Evolutionary conservation across 2,113 vertebrate genomes (phyloP).

Genomic region (Ctenomys sociabilis): DNA sequence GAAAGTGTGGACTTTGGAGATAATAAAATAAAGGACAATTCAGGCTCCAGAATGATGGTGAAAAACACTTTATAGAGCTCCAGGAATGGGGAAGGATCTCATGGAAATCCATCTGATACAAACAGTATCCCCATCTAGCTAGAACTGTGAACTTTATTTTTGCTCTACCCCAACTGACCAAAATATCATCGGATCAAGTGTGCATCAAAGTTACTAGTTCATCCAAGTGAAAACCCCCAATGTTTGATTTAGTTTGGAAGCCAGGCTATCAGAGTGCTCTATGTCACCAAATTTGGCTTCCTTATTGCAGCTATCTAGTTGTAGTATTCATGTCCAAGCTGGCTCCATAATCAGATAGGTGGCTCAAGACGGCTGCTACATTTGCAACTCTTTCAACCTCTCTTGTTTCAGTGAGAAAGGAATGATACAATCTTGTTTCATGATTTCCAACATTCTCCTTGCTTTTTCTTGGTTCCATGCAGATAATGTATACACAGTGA

Average conservation of each 20-base stretch:
- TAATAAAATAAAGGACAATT: background rate
- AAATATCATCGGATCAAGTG: background rate
- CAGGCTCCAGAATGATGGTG: background rate
- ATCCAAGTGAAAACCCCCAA: background rate
- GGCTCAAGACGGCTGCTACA: background rate
- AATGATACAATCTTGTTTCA: background rate
- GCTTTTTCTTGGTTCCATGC: background rate
- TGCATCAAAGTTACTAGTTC: background rate
- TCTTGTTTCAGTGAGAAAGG: background rate
- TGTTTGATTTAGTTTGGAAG: slow-evolving; percentile 33
- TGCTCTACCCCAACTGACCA: background rate
- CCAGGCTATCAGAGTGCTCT: background rate
- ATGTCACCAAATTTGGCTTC: background rate
- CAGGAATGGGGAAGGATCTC: background rate
- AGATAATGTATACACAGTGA: background rate
- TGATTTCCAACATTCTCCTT: background rate
- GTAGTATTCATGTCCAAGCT: background rate
- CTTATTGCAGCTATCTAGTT: background rate
- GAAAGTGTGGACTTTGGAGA: background rate
- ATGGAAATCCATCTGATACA: background rate
- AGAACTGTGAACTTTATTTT: background rate
- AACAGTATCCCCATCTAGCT: background rate
- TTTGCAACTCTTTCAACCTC: background rate
- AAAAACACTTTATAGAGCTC: background rate
- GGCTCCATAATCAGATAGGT: background rate